Evolutionary conservation across 2,888 invertebrate species (phyloP).

Genomic region (Druceiella hillmani): DNA sequence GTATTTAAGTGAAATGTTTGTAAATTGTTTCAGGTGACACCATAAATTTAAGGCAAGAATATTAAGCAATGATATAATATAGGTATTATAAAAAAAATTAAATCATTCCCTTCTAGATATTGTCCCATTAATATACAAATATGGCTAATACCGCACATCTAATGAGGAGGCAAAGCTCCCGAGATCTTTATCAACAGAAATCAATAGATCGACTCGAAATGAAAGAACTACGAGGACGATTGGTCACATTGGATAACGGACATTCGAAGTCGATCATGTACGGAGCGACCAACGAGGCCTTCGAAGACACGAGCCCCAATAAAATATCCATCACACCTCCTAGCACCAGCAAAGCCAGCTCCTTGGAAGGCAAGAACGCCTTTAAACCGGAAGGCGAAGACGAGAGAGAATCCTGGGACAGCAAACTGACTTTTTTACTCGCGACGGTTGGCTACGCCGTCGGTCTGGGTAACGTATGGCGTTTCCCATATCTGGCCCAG

Average conservation of each 20-base stretch:
- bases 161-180: constrained; percentile 81
- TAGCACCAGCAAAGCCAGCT: constrained; percentile 55
- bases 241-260: constrained; percentile 69
- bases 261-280: constrained; percentile 58
- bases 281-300: constrained; percentile 84
- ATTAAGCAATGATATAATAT: too few relatives aligned
- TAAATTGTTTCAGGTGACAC: too few relatives aligned
- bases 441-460: constrained; percentile 95
- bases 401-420: constrained; percentile 89
- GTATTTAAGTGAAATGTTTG: too few relatives aligned
- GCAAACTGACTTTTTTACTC: constrained; percentile 83
- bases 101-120: too few relatives aligned
- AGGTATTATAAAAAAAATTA: too few relatives aligned
- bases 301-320: constrained; percentile 51
- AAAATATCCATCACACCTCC: constrained; percentile 40
- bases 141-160: constrained; percentile 92
- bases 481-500: constrained; percentile 91
- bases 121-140: constrained; percentile 27
- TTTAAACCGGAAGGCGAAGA: constrained; percentile 67
- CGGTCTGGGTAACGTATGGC: constrained; percentile 92
- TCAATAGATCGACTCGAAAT: constrained; percentile 82
- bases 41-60: too few relatives aligned
- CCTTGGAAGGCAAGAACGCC: constrained; percentile 57
- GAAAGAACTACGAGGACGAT: constrained; percentile 76
- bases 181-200: constrained; percentile 75